Evolutionary conservation across 2,888 invertebrate genomes (phyloP), one percentile per base, ranked within the genome.

Genomic region (Chydorus sphaericus): DNA sequence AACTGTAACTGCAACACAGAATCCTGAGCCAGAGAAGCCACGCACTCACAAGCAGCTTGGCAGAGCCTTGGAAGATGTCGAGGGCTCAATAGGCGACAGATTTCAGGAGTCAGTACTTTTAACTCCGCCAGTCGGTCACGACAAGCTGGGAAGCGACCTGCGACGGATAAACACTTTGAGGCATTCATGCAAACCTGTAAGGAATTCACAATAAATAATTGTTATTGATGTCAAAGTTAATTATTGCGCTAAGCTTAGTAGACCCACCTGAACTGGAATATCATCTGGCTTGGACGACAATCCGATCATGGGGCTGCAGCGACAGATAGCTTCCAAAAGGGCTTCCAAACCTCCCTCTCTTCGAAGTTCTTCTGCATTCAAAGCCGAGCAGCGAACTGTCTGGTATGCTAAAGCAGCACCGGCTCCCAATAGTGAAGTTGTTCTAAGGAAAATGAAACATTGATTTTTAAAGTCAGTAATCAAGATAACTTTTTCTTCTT

Each of bases 341-440:
- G 83, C 82, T 73, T 89, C 87, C 59, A 97, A 76, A 1, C 97
- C 97, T 57, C 85, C 85, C 71, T 98, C 97, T 54, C 98, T 73
- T 55, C 97, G 75, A 61, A 98, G 73, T 70, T 99, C 97, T 73
- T 99, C 97, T 0, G 97, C 98, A 71, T 98, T 99, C 39, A 99
- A 73, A 11, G 94, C 86, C 1, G 96, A 96, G 71, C 96, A 96
- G 63, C 85, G 82, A 4, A 98, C 90, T 0, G 97, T 98, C 66
- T 94, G 91, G 72, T 91, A 96, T 53, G 93, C 91, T 30, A 98
- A 78, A 70, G 94, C 92, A 61, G 87, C 85, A 4, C 97, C 93
- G 18, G 94, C 90, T 1, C 89, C 83, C 61, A 99, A 72, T 37
- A 98, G 86, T 85, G 52, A 36, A 23, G 44, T 44, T 4, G 44